These are phyloP conservation scores for Aurelia coerulea DNA, from an alignment of 30 jellyfish, hydroid and myxozoan species.

Conservation along the genomic window DNA sequence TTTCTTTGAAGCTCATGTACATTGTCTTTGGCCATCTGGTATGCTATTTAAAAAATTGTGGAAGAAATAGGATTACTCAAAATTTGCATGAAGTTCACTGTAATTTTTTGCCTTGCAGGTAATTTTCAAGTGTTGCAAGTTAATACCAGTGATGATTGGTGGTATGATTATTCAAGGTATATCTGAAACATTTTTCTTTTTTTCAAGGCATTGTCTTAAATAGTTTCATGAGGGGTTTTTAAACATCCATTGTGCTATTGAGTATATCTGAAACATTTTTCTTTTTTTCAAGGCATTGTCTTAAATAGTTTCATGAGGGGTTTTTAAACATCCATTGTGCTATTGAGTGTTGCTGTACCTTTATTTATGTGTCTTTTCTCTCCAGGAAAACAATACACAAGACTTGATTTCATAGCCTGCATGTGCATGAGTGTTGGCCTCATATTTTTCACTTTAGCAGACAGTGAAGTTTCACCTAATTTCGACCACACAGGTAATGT, in stretches of 20 bases:
- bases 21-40: too few relatives aligned
- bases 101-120: conserved; percentile 32
- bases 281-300: background rate
- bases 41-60: too few relatives aligned
- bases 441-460: conserved; percentile 86
- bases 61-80: too few relatives aligned
- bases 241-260: too few relatives aligned
- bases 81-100: background rate
- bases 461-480: conserved; percentile 84
- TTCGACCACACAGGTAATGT: conserved; percentile 80
- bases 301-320: too few relatives aligned
- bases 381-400: conserved; percentile 74
- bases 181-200: background rate
- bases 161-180: conserved; percentile 92
- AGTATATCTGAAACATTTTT: conserved; percentile 16
- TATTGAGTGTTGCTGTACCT: too few relatives aligned
- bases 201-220: too few relatives aligned
- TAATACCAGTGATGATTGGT: conserved; percentile 95
- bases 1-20: too few relatives aligned
- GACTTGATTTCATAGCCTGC: conserved; percentile 81
- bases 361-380: background rate
- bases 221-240: too few relatives aligned
- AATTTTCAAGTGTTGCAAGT: conserved; percentile 89
- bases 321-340: too few relatives aligned
- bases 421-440: conserved; percentile 91